Base-by-base conservation (phyloP, 2,113 vertebrate genomes). In the Sitta europaea region DNA sequence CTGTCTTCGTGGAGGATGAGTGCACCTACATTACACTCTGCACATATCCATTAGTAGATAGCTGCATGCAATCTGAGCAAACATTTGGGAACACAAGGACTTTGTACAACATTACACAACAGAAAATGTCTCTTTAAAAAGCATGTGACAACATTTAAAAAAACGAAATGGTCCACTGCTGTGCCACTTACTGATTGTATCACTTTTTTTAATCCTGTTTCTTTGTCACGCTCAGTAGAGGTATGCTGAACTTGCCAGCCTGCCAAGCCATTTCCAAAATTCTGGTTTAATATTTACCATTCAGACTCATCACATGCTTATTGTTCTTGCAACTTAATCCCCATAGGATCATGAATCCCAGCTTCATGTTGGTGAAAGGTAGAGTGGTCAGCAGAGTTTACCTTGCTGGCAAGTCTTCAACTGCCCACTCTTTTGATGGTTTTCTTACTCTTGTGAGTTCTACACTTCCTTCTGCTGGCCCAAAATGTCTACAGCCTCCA, bases 11-110 rank as follows among this genome's bases (percentile, higher is more conserved):
- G 38, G 28, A 74, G 21, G 24, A 61, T 61, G 55, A 66, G 12
- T 8, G 9, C 8, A 47, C 8, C 36, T 43, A 35, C 14, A 35
- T 20, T 27, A 77, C 10, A 77, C 6, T 36, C 15, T 40, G 17
- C 6, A 80, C 51, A 4, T 0, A 1, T 11, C 15, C 55, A 29
- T 1, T 23, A 63, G 54, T 1, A 72, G 15, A 31, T 1, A 40
- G 15, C 11, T 3, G 5, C 18, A 53, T 12, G 17, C 18, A 57
- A 12, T 78, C 75, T 23, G 27, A 78, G 55, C 40, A 68, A 36
- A 40, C 23, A 4, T 35, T 61, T 7, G 5, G 22, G 31, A 66
- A 40, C 9, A 70, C 5, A 6, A 31, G n/a, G 48, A 62, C 23
- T 62, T 88, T 47, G 61, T 23, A 53, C 11, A 66, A 27, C 0